Base-by-base conservation (phyloP, 2,113 vertebrate species). In the Amazona guildingii region DNA sequence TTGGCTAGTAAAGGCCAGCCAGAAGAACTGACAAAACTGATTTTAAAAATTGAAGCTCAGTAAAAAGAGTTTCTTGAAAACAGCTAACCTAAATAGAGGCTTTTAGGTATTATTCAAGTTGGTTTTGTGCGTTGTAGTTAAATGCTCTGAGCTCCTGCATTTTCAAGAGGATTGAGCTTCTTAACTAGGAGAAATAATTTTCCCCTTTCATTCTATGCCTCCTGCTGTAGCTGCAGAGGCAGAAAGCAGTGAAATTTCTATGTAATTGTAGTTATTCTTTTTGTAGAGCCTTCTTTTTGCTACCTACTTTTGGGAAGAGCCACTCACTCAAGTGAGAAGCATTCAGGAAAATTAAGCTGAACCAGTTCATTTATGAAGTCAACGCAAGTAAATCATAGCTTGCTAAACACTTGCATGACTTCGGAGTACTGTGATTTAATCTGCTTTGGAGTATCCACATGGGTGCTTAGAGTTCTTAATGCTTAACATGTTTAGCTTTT, bases 361-460 rank as follows among this genome's bases (percentile, higher is more conserved):
- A 89, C 12, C 62, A n/a, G 61, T 79, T 64, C 39, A 68, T 84
- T 89, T 51, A 48, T 51, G 57, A 76, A 92, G 81, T 82, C 84
- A 76, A 27, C 1, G 4, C 77, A 95, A 77, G 86, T 84, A 72
- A 95, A 91, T 89, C 84, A 11, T 15, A 68, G 75, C 52, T 55
- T 82, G 69, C 69, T 94, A 59, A 91, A 84, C 63, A 51, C 62
- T 93, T 8, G 1, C 41, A 29, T 88, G 64, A 37, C 43, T 86
- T 90, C 54, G 54, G 80, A 92, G 83, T 81, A 61, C 76, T 94
- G 1, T 72, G 86, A 88, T 79, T 94, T 89, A 85, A 79, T 89
- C 91, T 87, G 39, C 94, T 96, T 74, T 91, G 77, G 69, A 91
- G 74, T 84, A 92, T 79, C 62, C 93, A 79, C 89, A 69, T 9